Percentiles rank a stretch among this genome's conserved stretches.
These are phyloP conservation scores for Tragelaphus strepsiceros DNA, from an alignment of 2,113 vertebrate genomes.

Conservation along the genomic window DNA sequence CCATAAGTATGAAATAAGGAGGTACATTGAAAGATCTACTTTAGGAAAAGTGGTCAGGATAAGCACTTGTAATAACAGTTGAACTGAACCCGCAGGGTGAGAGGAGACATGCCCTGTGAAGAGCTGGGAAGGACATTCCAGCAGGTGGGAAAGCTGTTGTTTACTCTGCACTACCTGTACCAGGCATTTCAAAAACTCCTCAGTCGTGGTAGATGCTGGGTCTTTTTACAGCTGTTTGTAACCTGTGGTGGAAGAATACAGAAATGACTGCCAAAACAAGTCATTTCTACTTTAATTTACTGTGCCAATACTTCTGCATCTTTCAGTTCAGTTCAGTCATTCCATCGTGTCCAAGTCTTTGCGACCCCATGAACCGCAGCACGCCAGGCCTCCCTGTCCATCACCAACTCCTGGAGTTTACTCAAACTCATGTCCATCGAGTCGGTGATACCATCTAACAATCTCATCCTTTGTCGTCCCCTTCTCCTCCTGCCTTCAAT, in stretches of 20 bases:
- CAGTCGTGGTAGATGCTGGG: neutral
- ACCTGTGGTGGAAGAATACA: neutral
- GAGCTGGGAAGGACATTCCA: neutral
- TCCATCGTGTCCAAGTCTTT: neutral
- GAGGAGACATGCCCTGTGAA: neutral
- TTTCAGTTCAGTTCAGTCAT: neutral
- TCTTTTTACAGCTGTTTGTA: neutral
- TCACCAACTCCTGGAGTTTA: neutral
- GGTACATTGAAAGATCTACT: neutral
- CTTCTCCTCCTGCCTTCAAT: neutral
- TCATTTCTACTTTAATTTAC: neutral
- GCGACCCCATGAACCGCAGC: fast-evolving
- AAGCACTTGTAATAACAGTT: neutral
- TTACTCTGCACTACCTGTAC: neutral
- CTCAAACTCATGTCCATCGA: neutral
- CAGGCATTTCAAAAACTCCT: neutral
- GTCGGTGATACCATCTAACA: neutral
- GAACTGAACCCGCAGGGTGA: neutral
- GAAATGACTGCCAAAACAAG: neutral
- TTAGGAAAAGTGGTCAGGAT: neutral
- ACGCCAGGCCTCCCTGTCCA: neutral
- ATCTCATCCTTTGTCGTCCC: neutral
- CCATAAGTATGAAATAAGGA: neutral
- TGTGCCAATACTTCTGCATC: neutral
- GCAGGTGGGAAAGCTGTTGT: neutral